Evolutionary conservation across 2,888 invertebrate genomes (phyloP).

Genomic region (Gari tellinella): DNA sequence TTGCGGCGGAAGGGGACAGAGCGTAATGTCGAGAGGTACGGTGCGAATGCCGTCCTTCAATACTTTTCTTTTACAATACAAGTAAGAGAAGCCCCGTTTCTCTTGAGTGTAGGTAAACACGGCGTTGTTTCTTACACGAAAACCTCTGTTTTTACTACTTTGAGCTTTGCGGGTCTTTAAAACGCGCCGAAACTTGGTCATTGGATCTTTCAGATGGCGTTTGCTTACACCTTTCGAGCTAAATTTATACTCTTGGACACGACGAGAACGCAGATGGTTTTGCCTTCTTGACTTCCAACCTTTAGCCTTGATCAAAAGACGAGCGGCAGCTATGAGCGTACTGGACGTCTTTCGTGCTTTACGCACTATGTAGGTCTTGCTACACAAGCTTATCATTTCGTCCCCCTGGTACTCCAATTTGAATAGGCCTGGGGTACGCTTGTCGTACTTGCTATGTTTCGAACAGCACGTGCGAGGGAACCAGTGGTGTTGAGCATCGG

Average conservation of each 20-base stretch:
- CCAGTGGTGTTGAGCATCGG: slow-evolving; percentile 38
- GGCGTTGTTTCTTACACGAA: slow-evolving; percentile 24
- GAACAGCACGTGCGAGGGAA: slow-evolving; percentile 47
- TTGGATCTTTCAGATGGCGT: slow-evolving; percentile 22
- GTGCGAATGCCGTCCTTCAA: slow-evolving; percentile 39
- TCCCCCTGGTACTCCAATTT: slow-evolving; percentile 50
- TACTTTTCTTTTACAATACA: slow-evolving; percentile 45
- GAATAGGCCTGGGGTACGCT: slow-evolving; percentile 39
- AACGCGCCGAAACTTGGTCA: slow-evolving; percentile 33
- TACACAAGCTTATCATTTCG: slow-evolving; percentile 49
- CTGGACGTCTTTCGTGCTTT: slow-evolving; percentile 17
- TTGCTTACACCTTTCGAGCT: slow-evolving; percentile 46
- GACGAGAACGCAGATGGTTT: not conserved
- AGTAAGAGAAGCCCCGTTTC: slow-evolving; percentile 38
- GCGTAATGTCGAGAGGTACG: slow-evolving; percentile 31
- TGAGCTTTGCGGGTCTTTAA: slow-evolving; percentile 23
- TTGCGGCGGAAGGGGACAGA: slow-evolving; percentile 21
- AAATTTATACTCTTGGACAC: slow-evolving; percentile 33
- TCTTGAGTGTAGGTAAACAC: slow-evolving; percentile 30
- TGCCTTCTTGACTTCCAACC: not conserved
- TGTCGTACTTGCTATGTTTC: slow-evolving; percentile 37
- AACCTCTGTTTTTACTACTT: slow-evolving; percentile 27
- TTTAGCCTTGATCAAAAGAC: slow-evolving; percentile 1
- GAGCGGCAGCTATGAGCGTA: slow-evolving; percentile 13
- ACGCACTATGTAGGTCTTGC: slow-evolving; percentile 48